A percentile compares a stretch with the other conserved stretches of the same genome.
Conservation (phyloP, 1,140 invertebrate species). For the Brachystomella parvula region DNA sequence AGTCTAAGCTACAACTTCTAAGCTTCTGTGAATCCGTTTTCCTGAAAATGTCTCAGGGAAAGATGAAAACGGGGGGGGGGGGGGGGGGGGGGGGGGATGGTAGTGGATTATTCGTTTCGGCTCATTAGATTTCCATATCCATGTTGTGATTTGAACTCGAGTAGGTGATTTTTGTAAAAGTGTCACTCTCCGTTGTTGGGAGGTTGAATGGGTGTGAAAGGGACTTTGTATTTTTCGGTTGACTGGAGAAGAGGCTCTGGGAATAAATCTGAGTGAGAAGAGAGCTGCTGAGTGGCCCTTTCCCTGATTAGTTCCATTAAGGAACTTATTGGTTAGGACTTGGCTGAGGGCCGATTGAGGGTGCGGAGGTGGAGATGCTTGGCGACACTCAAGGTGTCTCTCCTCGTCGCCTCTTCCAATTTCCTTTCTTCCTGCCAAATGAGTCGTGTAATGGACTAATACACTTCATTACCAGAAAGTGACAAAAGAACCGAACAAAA, state of each 20-base stretch:
- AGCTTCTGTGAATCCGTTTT: too few relatives aligned
- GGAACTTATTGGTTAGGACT: not conserved
- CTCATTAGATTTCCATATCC: not conserved
- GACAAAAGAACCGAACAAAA: not conserved
- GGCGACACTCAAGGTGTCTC: conserved; percentile 9
- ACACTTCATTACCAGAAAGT: not conserved
- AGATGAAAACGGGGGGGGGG: too few relatives aligned
- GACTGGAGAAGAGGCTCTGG: not conserved
- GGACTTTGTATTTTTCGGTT: not conserved
- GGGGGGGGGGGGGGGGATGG: too few relatives aligned
- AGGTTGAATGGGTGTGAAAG: conserved; percentile 4
- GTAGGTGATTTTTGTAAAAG: not conserved
- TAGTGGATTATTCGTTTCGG: not conserved
- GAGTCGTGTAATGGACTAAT: conserved; percentile 5
- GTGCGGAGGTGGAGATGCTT: conserved; percentile 5
- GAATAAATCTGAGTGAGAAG: not conserved
- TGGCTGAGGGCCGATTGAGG: not conserved
- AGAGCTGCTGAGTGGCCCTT: not conserved
- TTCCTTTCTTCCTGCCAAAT: not conserved
- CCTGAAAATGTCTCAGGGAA: too few relatives aligned
- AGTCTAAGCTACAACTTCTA: too few relatives aligned
- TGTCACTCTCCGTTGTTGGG: not conserved
- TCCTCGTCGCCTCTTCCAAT: not conserved
- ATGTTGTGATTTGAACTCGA: not conserved
- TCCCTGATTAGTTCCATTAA: not conserved